Percentiles rank a stretch among this genome's conserved stretches.
These are phyloP conservation scores for Neogobius melanostomus DNA, from an alignment of 2,113 vertebrate species.

Conservation along the genomic window DNA sequence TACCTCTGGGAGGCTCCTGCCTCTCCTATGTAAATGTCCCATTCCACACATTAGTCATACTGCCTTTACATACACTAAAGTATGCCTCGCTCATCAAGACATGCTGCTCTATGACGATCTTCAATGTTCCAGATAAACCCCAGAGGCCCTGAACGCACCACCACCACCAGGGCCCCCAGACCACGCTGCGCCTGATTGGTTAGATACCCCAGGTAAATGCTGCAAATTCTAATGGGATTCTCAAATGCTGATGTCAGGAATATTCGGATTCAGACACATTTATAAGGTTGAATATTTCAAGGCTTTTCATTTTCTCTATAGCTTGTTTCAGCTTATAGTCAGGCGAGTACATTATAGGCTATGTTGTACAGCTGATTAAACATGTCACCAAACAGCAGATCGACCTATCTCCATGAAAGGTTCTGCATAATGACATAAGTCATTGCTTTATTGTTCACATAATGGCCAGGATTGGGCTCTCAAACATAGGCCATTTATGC, in stretches of 20 bases:
- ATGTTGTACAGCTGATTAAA: constrained; percentile 67
- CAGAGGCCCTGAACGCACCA: constrained; percentile 57
- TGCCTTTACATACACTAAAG: constrained; percentile 71
- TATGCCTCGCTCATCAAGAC: constrained; percentile 71
- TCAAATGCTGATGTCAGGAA: constrained; percentile 62
- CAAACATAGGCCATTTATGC: constrained; percentile 16
- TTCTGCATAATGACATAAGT: not conserved
- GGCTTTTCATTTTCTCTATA: constrained; percentile 1
- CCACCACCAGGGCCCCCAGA: constrained; percentile 49
- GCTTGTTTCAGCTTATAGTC: not conserved
- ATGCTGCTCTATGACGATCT: constrained; percentile 70
- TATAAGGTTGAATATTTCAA: constrained; percentile 40
- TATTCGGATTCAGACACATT: constrained; percentile 45
- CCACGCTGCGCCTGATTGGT: constrained; percentile 65
- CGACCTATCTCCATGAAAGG: not conserved
- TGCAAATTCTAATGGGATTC: constrained; percentile 54
- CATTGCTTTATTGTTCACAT: too few relatives aligned
- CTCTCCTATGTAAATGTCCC: constrained; percentile 78
- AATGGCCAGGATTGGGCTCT: not conserved
- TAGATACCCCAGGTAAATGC: constrained; percentile 65
- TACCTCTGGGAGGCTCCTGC: constrained; percentile 75
- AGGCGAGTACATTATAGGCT: not conserved
- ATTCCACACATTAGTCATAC: constrained; percentile 77
- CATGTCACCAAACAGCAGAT: constrained; percentile 43
- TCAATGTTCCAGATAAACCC: constrained; percentile 74